Evolutionary conservation across 1,140 invertebrate genomes (phyloP).

Genomic region (Rhagoletis zephyria): DNA sequence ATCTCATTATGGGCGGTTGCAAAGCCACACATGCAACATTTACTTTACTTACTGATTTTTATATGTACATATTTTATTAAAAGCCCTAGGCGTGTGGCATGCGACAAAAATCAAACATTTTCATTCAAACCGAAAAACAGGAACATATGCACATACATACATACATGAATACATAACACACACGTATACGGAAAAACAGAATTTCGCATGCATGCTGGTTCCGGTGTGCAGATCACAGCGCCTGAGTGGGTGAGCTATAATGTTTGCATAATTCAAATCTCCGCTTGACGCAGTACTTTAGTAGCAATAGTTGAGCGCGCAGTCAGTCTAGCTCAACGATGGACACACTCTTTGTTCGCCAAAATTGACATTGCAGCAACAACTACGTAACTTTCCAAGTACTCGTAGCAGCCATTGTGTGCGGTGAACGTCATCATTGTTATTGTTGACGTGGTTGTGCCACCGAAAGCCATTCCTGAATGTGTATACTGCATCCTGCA

Average conservation of each 20-base stretch:
- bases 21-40: neutral
- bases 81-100: constrained; percentile 11
- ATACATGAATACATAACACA: neutral
- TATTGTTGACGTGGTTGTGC: neutral
- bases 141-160: neutral
- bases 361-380: neutral
- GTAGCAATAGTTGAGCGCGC: neutral
- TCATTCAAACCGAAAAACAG: neutral
- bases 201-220: neutral
- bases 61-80: neutral
- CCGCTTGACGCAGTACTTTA: neutral
- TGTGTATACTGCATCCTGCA: neutral
- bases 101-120: constrained; percentile 29
- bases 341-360: neutral
- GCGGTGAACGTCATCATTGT: neutral
- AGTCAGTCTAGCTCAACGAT: neutral
- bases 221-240: neutral
- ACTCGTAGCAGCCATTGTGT: neutral
- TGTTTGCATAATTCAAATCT: constrained; percentile 46
- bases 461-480: neutral
- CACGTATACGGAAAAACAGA: too few relatives aligned
- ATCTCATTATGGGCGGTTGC: neutral
- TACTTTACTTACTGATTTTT: neutral
- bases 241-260: constrained; percentile 36
- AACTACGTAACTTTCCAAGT: neutral